Conservation (phyloP, 23 tunicate genomes). For the Clavelina lepadiformis region DNA sequence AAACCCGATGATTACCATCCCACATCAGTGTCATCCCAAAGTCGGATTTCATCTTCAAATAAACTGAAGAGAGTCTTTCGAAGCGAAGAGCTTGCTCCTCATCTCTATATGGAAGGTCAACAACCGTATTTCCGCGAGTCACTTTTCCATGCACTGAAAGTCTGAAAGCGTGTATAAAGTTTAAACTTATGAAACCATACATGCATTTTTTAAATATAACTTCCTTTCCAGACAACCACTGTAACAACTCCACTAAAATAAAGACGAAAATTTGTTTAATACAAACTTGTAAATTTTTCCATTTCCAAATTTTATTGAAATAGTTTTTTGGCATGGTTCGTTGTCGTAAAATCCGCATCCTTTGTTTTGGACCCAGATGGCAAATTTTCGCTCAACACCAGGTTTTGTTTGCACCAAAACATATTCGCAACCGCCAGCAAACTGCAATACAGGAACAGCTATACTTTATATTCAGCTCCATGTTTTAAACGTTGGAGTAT, state of each 20-base stretch:
- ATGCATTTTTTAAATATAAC: too few relatives aligned
- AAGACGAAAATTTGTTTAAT: too few relatives aligned
- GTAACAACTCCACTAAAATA: too few relatives aligned
- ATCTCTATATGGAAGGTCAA: constrained; percentile 47
- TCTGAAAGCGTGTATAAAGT: too few relatives aligned
- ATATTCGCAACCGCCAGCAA: constrained; percentile 89
- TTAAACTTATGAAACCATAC: too few relatives aligned
- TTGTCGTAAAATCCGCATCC: constrained; percentile 90
- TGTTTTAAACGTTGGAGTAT: too few relatives aligned
- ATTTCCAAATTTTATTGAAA: constrained; percentile 48
- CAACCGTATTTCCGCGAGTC: constrained; percentile 14
- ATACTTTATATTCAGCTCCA: too few relatives aligned
- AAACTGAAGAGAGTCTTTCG: constrained; percentile 47
- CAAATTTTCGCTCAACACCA: constrained; percentile 41
- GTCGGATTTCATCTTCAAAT: constrained; percentile 35
- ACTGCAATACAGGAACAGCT: constrained; percentile 32
- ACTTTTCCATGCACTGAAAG: constrained; percentile 38
- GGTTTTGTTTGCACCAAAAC: constrained; percentile 62
- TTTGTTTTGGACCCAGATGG: constrained; percentile 84
- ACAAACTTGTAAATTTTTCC: constrained; percentile 39
- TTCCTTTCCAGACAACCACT: too few relatives aligned
- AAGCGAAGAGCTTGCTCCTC: constrained; percentile 15
- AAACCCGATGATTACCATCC: constrained; percentile 76
- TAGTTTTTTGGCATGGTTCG: constrained; percentile 62
- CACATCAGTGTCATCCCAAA: constrained; percentile 60